phyloP scores from a whole-genome alignment of 1,140 invertebrate species.

The Euglossa dilemma region DNA sequence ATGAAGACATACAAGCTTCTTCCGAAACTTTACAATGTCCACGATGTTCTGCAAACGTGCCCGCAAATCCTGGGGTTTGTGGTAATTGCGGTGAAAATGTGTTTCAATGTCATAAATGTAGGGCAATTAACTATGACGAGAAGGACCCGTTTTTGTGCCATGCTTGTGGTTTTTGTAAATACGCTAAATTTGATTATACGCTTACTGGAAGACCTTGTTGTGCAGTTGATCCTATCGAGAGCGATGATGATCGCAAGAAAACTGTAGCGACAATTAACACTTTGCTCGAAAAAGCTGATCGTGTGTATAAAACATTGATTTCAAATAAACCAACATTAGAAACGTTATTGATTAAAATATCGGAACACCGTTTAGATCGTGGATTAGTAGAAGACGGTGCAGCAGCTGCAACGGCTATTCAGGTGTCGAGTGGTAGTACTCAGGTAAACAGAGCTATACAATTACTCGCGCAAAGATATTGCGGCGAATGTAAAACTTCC shows the following conservation, averaged over 20 bases:
- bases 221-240: constrained; percentile 98
- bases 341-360: constrained; percentile 90
- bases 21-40: constrained; percentile 98
- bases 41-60: constrained; percentile 96
- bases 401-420: constrained; percentile 63
- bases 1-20: constrained; percentile 90
- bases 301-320: constrained; percentile 95
- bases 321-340: constrained; percentile 95
- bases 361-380: constrained; percentile 88
- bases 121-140: constrained; percentile 99
- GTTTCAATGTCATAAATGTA: constrained; percentile 98
- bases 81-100: constrained; percentile 99
- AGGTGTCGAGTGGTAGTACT: constrained; percentile 82
- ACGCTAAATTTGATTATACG: constrained; percentile 99
- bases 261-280: constrained; percentile 95
- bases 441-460: constrained; percentile 94
- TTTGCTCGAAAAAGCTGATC: constrained; percentile 96
- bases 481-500: constrained; percentile 95
- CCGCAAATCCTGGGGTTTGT: constrained; percentile 98
- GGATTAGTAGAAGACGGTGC: constrained; percentile 83
- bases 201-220: constrained; percentile 95
- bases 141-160: constrained; percentile 99
- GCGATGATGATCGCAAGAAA: constrained; percentile 97
- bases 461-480: constrained; percentile 95
- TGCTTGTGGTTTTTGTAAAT: constrained; percentile 99